Base-by-base conservation (phyloP, 2,797 vertebrate genomes). In the Fistularia commersonii region DNA sequence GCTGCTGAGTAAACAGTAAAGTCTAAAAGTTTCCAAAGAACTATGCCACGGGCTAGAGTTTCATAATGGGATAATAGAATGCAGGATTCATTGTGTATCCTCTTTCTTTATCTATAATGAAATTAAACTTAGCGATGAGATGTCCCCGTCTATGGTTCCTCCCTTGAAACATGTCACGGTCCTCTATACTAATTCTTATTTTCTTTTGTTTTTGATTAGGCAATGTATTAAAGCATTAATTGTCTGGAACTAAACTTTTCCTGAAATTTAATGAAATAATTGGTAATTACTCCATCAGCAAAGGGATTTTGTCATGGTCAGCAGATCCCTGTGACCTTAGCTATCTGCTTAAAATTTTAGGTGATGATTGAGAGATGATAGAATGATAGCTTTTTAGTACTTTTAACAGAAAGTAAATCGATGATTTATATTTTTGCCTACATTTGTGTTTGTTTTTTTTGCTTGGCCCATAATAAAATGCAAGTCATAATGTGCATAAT, bases 41-140 rank as follows among this genome's bases (percentile, higher is more conserved):
- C 74, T 61, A 59, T 48, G 60, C 80, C 69, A 73, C 63, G 73
- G 74, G 83, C 78, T 87, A 76, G 67, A 76, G 80, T 89, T 87
- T 84, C 84, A 86, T 87, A 87, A 90, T 87, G 58, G 79, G 83
- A 88, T 88, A 86, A 86, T 80, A 72, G 84, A 76, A 79, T 77
- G 69, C 69, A 77, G 76, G 72, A 75, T 79, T 84, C 87, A 80
- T 80, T 81, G 82, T 64, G 80, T 70, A 73, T 84, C 77, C 62
- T 80, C 74, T 82, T 82, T 86, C 84, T 89, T 89, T 86, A 81
- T 84, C 76, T 64, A 51, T 72, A 82, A 85, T 86, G 81, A 82
- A 81, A 80, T 84, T 84, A 79, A 75, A 57, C 57, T 9, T 37
- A 51, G 46, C 42, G 48, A 60, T 64, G 62, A 52, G 11, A 66